Conservation (phyloP, 2,888 invertebrate species). For the Polia nebulosa region DNA sequence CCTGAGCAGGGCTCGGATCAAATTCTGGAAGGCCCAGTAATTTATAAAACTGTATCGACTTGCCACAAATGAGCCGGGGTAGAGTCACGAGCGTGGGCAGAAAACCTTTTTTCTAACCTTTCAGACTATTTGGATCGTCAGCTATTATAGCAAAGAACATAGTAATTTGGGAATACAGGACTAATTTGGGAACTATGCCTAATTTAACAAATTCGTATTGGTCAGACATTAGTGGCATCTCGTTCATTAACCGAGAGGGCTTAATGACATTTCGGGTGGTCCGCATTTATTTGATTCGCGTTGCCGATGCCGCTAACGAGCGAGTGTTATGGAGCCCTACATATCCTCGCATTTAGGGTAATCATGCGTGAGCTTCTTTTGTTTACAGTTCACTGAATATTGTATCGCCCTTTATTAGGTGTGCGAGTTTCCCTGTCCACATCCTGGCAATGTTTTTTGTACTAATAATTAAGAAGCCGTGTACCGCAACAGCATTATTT, state of each 20-base stretch:
- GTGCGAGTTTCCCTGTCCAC: conserved; percentile 50
- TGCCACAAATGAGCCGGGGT: conserved; percentile 45
- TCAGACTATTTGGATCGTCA: conserved; percentile 25
- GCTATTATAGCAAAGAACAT: conserved; percentile 27
- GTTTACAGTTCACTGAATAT: conserved; percentile 65
- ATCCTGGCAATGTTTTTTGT: conserved; percentile 33
- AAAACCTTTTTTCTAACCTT: conserved; percentile 52
- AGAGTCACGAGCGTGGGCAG: conserved; percentile 35
- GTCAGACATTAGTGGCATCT: conserved; percentile 32
- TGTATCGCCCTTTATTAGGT: conserved; percentile 64
- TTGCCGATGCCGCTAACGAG: conserved; percentile 44
- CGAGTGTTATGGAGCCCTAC: conserved; percentile 45
- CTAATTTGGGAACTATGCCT: conserved; percentile 32
- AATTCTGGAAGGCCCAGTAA: conserved; percentile 58
- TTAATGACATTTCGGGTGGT: conserved; percentile 54
- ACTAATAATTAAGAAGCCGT: conserved; percentile 32
- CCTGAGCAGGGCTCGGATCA: conserved; percentile 56
- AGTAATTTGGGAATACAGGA: conserved; percentile 25
- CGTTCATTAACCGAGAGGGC: conserved; percentile 41
- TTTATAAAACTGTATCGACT: conserved; percentile 60
- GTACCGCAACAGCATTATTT: conserved; percentile 26
- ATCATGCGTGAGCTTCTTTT: conserved; percentile 66
- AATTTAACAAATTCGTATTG: conserved; percentile 51
- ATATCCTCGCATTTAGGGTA: conserved; percentile 53
- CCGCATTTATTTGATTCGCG: conserved; percentile 43